A percentile compares a stretch with the other conserved stretches of the same genome.
Conservation (phyloP, 2,888 invertebrate genomes). For the Chloroclysta siterata region DNA sequence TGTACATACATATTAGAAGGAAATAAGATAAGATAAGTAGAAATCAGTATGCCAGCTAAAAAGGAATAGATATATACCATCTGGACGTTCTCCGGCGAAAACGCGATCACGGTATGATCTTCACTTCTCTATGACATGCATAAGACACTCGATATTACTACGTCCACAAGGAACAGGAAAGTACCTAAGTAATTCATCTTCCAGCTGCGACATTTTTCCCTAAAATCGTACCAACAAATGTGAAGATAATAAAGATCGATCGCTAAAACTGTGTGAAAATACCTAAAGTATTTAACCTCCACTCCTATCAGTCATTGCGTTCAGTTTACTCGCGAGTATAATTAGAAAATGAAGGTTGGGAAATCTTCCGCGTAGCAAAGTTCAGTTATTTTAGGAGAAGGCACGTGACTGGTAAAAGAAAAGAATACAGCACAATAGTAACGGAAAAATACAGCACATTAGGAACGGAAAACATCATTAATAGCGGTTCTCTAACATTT, state of each 20-base stretch:
- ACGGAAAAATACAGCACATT: no score
- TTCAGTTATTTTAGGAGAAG: constrained; percentile 1
- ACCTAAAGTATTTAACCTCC: not conserved
- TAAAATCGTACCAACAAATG: not conserved
- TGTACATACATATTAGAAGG: no score
- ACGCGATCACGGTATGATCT: no score
- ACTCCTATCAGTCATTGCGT: constrained; percentile 8
- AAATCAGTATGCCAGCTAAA: no score
- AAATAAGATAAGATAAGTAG: no score
- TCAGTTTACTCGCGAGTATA: constrained; percentile 6
- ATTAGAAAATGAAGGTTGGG: constrained; percentile 20
- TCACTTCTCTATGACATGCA: no score
- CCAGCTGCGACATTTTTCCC: not conserved
- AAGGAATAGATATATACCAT: no score
- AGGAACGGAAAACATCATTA: no score
- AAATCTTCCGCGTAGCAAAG: constrained; percentile 16
- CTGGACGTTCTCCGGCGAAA: no score
- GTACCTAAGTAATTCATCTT: not conserved
- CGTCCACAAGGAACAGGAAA: not conserved
- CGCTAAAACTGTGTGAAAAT: not conserved
- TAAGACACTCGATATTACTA: no score
- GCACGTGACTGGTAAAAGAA: not conserved
- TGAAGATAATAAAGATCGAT: constrained; percentile 3
- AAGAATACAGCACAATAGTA: no score
- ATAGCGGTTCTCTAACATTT: no score